Base-by-base conservation (phyloP, 2,797 vertebrate species). In the Acrocephalus scirpaceus region DNA sequence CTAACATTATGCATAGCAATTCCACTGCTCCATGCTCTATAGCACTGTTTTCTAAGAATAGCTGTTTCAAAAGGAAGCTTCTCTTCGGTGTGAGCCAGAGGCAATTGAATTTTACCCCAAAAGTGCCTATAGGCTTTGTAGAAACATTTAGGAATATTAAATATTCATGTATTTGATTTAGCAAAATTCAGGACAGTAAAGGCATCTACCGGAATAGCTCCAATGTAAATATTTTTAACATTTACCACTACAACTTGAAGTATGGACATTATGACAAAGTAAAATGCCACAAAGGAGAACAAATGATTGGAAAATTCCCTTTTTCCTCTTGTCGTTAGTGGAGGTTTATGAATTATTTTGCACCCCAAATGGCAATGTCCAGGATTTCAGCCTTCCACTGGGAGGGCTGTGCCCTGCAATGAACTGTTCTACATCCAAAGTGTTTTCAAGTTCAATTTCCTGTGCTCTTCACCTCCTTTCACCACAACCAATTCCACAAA, bases 31-130 rank as follows among this genome's bases (percentile, higher is more conserved):
- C 0, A 0, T 75, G 69, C 79, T 92, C 70, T 70, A 44, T 77
- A 88, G 75, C 78, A 54, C 75, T 69, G 54, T 83, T 91, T 92
- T 87, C 94, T 90, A 96, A 93, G 93, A 96, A 96, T 78, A 97
- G 85, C 40, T 86, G 19, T 47, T 93, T 92, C 69, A 86, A 84
- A 91, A 86, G 42, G 34, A 87, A 72, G 76, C 76, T 91, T 44
- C 30, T 75, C 66, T 86, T 95, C 6, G 5, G 22, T 10, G 26
- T 23, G 73, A 90, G 82, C 91, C 76, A 96, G 66, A 84, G 76
- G 93, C 94, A 91, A 75, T 40, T 73, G 74, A 75, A 86, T 96
- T 92, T 94, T 91, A 91, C 73, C 91, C 92, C 86, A 26, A 64
- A 90, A 90, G 70, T 40, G 53, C 48, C 88, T 91, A 86, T 8